Base-by-base conservation (phyloP, 2,113 vertebrate species). In the Monopterus albus region DNA sequence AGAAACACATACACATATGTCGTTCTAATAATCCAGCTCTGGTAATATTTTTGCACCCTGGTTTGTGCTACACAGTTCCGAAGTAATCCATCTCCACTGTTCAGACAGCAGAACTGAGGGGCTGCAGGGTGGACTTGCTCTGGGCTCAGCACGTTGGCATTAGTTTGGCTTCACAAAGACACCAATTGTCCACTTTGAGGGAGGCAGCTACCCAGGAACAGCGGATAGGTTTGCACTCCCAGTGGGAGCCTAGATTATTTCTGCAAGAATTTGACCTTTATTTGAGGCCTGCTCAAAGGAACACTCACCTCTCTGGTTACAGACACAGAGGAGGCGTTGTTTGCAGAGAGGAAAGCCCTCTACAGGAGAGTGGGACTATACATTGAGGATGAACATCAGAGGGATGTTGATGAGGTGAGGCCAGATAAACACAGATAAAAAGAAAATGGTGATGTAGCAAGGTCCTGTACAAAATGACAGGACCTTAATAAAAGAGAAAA, bases 161-260 rank as follows among this genome's bases (percentile, higher is more conserved):
- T 62, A 7, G 45, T 59, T 57, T 9, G 50, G 51, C 66, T 62
- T 61, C 75, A 91, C 89, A 91, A 91, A 89, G 89, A 87, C 81
- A 45, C 67, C 23, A 83, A 89, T 88, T 90, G 90, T 91, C 81
- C 88, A 87, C 87, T 75, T 86, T 59, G 62, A 72, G 49, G 36
- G 51, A 77, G 75, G 65, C 68, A 60, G 49, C 73, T 33, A 5
- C 28, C 60, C 18, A 18, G 66, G 50, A 79, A 23, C 39, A 38
- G 59, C 1, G 52, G 47, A 77, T 78, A 76, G 36, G 75, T 67
- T 81, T 84, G 60, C 75, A 39, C 25, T 85, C 86, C 78, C 82
- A 15, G 57, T 0, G 57, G 82, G 83, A 80, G 69, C 43, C 65
- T 57, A 68, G 61, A 82, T 79, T 79, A 82, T 87, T 89, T 70